Evolutionary conservation across 2,797 vertebrate species (phyloP).

Genomic region (Mormyrops attenuatus): DNA sequence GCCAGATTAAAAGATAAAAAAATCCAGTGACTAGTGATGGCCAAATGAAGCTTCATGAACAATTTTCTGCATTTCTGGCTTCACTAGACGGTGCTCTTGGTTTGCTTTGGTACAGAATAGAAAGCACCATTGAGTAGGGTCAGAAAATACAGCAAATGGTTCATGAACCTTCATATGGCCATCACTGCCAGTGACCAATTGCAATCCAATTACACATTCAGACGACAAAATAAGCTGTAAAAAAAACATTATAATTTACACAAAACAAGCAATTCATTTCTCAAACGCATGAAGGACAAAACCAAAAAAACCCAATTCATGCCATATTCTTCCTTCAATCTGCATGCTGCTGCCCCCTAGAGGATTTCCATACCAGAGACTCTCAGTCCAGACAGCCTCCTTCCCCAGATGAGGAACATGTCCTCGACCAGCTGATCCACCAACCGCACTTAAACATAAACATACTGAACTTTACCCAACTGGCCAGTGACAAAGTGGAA

Average conservation of each 20-base stretch:
- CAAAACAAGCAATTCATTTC: slow-evolving; percentile 2
- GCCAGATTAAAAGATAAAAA: neutral
- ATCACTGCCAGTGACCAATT: neutral
- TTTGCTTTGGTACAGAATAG: neutral
- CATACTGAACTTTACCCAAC: neutral
- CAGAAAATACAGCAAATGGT: neutral
- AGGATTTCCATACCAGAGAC: slow-evolving; percentile 39
- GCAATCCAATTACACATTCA: neutral
- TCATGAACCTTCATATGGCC: neutral
- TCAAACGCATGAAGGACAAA: neutral
- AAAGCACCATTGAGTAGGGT: neutral
- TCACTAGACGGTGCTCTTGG: neutral
- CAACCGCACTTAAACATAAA: slow-evolving; percentile 51
- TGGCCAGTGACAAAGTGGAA: neutral
- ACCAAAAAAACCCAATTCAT: slow-evolving; percentile 24
- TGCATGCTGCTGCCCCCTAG: slow-evolving; percentile 38
- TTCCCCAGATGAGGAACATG: slow-evolving; percentile 49
- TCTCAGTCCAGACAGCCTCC: slow-evolving; percentile 44
- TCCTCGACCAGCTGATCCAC: slow-evolving; percentile 48
- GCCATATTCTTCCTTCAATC: slow-evolving; percentile 34
- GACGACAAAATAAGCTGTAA: neutral
- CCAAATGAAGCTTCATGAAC: neutral
- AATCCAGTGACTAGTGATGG: neutral
- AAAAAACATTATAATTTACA: neutral
- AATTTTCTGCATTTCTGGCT: neutral